Conservation (phyloP, 2,113 vertebrate genomes). For the Odocoileus hemionus region DNA sequence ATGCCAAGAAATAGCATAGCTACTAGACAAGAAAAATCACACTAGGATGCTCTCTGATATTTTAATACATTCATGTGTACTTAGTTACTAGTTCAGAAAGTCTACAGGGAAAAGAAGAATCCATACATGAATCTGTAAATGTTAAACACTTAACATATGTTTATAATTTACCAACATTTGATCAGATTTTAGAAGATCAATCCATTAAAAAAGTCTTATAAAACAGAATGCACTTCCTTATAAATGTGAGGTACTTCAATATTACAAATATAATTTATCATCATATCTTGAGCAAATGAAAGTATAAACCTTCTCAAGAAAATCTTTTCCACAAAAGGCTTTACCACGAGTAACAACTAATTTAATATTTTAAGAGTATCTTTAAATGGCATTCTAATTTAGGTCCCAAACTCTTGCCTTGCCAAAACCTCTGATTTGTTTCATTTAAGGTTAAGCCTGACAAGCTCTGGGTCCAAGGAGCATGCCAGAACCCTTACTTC, state of each 20-base stretch:
- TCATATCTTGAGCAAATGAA: constrained; percentile 1
- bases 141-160: neutral
- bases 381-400: neutral
- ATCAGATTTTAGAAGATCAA: neutral
- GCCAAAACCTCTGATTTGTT: neutral
- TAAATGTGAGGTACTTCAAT: constrained; percentile 40
- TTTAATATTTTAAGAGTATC: neutral
- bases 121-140: neutral
- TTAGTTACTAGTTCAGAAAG: neutral
- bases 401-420: neutral
- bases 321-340: neutral
- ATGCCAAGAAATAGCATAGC: neutral
- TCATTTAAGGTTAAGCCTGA: neutral
- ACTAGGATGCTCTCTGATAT: neutral
- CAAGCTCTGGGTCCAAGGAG: neutral
- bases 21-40: neutral
- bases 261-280: constrained; percentile 35
- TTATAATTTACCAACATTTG: neutral
- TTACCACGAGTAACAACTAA: neutral
- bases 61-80: neutral
- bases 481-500: neutral
- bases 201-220: neutral
- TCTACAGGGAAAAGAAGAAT: neutral
- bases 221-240: neutral
- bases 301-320: constrained; percentile 20